Evolutionary conservation across 2,797 vertebrate species (phyloP).

Genomic region (Pantherophis alleghaniensis): DNA sequence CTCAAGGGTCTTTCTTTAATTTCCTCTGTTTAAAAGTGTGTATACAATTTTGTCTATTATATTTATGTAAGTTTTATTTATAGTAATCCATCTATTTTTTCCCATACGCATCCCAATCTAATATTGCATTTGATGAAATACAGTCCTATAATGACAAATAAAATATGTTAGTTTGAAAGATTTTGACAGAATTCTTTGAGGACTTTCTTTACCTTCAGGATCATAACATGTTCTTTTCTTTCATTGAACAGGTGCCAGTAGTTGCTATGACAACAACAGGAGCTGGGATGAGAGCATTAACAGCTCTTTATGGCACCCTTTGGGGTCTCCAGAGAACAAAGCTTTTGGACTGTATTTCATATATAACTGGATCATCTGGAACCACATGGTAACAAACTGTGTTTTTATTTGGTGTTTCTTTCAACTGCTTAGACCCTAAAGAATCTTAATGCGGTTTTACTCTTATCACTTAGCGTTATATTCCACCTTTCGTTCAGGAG

Average conservation of each 20-base stretch:
- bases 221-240: neutral
- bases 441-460: neutral
- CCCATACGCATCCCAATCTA: neutral
- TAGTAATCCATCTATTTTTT: neutral
- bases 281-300: slow-evolving; percentile 83
- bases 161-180: neutral
- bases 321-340: slow-evolving; percentile 79
- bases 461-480: neutral
- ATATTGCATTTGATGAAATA: neutral
- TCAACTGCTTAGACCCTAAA: neutral
- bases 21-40: neutral
- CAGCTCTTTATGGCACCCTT: slow-evolving; percentile 77
- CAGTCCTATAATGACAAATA: too few species aligned
- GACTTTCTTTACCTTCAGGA: neutral
- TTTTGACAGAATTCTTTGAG: neutral
- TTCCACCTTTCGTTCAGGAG: neutral
- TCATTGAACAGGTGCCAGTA: slow-evolving; percentile 74
- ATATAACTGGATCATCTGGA: slow-evolving; percentile 83
- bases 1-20: neutral
- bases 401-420: neutral
- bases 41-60: neutral
- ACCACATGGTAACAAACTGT: slow-evolving; percentile 81
- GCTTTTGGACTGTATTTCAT: slow-evolving; percentile 78
- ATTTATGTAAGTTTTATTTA: neutral
- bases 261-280: slow-evolving; percentile 84